A percentile compares a stretch with the other conserved stretches of the same genome.
These are phyloP conservation scores for Solea solea DNA, from an alignment of 2,113 vertebrate genomes.

Conservation along the genomic window DNA sequence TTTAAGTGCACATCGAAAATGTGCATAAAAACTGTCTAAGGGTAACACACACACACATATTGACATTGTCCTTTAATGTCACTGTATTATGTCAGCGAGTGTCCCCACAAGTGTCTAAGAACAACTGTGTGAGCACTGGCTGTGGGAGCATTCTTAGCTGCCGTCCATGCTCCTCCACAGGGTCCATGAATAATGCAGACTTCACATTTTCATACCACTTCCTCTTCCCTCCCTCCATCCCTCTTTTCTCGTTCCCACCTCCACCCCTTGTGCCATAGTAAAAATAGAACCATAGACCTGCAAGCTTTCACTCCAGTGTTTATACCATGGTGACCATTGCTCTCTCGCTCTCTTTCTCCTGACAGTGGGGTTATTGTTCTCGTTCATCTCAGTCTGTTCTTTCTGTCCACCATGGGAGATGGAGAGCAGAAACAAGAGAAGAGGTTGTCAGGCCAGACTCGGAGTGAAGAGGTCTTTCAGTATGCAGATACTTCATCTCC, in stretches of 20 bases:
- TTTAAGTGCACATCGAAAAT: too few relatives aligned
- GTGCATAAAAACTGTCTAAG: too few relatives aligned
- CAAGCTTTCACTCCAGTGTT: conserved; percentile 73
- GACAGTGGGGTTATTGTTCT: conserved; percentile 74
- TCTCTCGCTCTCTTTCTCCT: conserved; percentile 32
- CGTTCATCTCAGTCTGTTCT: conserved; percentile 64
- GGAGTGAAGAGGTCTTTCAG: conserved; percentile 62
- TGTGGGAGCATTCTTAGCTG: conserved; percentile 54
- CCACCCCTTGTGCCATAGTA: conserved; percentile 47
- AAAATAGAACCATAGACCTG: conserved; percentile 74
- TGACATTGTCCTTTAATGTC: neutral
- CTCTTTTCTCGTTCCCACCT: conserved; percentile 16
- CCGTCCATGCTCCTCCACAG: conserved; percentile 44
- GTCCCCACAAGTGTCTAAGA: neutral
- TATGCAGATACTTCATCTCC: conserved; percentile 70
- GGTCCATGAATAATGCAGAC: conserved; percentile 70
- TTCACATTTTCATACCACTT: conserved; percentile 69
- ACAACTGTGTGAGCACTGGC: conserved; percentile 17
- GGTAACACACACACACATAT: too few relatives aligned
- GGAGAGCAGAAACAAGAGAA: conserved; percentile 53
- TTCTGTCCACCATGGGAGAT: conserved; percentile 47
- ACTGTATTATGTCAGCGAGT: neutral
- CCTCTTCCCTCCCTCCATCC: conserved; percentile 46
- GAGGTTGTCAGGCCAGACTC: conserved; percentile 55
- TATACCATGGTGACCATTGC: conserved; percentile 60